Conservation (phyloP, 2,888 invertebrate genomes). For the Bombylius discolor region DNA sequence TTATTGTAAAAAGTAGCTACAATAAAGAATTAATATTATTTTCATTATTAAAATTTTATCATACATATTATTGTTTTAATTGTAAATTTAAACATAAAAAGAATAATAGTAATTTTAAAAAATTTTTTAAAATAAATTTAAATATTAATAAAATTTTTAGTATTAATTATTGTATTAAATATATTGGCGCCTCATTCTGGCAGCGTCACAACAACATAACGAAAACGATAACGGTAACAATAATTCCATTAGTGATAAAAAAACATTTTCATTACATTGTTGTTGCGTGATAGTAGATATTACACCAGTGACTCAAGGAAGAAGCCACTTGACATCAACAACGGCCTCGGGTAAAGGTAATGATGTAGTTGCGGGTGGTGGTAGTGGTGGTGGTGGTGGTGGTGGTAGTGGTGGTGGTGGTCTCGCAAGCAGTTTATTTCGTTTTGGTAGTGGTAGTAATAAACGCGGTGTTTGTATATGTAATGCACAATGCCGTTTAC, state of each 20-base stretch:
- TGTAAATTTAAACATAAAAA: not conserved
- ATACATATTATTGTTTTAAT: not conserved
- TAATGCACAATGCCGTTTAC: conserved; percentile 33
- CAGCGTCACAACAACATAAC: conserved; percentile 29
- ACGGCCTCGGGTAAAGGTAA: conserved; percentile 38
- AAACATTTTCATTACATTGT: conserved; percentile 38
- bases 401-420: conserved; percentile 30
- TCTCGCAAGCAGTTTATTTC: conserved; percentile 33
- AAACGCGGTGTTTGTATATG: conserved; percentile 35
- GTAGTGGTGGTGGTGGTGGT: conserved; percentile 28
- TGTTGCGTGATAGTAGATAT: conserved; percentile 40
- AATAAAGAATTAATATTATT: not conserved
- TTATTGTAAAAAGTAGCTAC: not conserved
- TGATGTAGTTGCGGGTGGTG: conserved; percentile 28
- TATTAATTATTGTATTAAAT: not conserved
- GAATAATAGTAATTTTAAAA: not conserved
- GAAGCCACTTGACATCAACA: conserved; percentile 23
- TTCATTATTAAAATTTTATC: not conserved
- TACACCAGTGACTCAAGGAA: conserved; percentile 32
- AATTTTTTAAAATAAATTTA: too few relatives aligned
- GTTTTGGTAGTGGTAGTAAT: conserved; percentile 28
- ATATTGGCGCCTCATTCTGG: conserved; percentile 34
- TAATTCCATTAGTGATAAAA: conserved; percentile 35
- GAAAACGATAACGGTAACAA: conserved; percentile 23
- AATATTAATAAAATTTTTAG: not conserved